phyloP scores from a whole-genome alignment of 2,113 vertebrate genomes.

The Nibea coibor region DNA sequence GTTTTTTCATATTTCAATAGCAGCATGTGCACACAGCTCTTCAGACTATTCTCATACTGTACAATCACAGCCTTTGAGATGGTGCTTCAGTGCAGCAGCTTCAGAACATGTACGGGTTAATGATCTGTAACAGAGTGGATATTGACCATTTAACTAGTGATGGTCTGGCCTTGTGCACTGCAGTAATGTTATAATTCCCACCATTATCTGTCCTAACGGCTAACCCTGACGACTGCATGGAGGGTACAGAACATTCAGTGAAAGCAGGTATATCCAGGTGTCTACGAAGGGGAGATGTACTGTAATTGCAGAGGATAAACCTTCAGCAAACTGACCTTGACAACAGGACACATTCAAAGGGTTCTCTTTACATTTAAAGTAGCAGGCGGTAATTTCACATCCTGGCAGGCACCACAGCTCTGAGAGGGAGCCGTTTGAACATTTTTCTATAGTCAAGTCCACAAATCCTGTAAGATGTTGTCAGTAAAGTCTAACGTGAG shows the following conservation, averaged over 20 bases:
- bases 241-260: not conserved
- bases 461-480: not conserved
- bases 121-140: conserved; percentile 23
- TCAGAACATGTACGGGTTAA: conserved; percentile 28
- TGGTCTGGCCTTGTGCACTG: conserved; percentile 41
- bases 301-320: conserved; percentile 20
- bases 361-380: conserved; percentile 12
- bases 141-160: conserved; percentile 33
- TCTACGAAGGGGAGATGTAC: not conserved
- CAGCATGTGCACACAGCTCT: conserved; percentile 6
- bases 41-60: not conserved
- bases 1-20: not conserved
- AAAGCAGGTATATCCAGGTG: conserved; percentile 14
- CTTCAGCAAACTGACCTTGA: conserved; percentile 32
- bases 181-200: conserved; percentile 28
- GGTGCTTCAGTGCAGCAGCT: not conserved
- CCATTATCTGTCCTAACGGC: conserved; percentile 21
- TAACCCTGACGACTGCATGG: not conserved
- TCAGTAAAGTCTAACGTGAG: not conserved
- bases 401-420: not conserved
- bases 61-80: not conserved
- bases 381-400: not conserved
- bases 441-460: conserved; percentile 11
- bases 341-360: conserved; percentile 33
- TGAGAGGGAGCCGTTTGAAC: not conserved